Evolutionary conservation across 1,140 invertebrate genomes (phyloP), one percentile per base, ranked within the genome.

Genomic region (Neodiprion pinetum): DNA sequence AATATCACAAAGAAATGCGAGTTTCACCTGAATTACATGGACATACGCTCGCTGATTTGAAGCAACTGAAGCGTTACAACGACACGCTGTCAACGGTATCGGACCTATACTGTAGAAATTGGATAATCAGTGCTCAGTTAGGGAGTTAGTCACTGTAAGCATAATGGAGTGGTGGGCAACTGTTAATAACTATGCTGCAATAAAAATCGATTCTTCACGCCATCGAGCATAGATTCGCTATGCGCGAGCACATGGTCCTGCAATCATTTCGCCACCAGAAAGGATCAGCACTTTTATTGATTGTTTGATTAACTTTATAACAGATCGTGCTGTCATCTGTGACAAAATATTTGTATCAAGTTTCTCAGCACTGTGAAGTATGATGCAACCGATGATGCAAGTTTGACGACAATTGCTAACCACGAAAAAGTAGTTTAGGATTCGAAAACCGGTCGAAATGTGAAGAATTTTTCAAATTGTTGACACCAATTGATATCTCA

Each of bases 1-100:
- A 89, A 89, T 83, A 81, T 80, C 82, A 82, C 85, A 89, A 88
- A 88, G 84, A 85, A 84, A 81, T 80, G 76, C 12, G 75, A 89
- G 85, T 89, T 89, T 89, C 87, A 83, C 88, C 81, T 85, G 77
- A 83, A 85, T 88, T 87, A 84, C 83, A 87, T 78, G 79, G 81
- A 79, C 73, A 69, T 9, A 79, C 70, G 80, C 78, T 83, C 78
- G 78, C 81, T 86, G 80, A 87, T 87, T 87, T 85, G 81, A 75
- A 80, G 72, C 80, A 88, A 88, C 82, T 85, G 86, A 88, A 88
- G 87, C 87, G 85, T 78, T 74, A 85, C 84, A 76, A 53, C 48
- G 48, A 53, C 11, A 17, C 12, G 70, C 9, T 48, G 48, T 65
- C 69, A 74, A 70, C 71, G 28, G 28, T 14, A 14, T 65, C 12